phyloP scores from a whole-genome alignment of 2,113 vertebrate species.

The Elgaria multicarinata region DNA sequence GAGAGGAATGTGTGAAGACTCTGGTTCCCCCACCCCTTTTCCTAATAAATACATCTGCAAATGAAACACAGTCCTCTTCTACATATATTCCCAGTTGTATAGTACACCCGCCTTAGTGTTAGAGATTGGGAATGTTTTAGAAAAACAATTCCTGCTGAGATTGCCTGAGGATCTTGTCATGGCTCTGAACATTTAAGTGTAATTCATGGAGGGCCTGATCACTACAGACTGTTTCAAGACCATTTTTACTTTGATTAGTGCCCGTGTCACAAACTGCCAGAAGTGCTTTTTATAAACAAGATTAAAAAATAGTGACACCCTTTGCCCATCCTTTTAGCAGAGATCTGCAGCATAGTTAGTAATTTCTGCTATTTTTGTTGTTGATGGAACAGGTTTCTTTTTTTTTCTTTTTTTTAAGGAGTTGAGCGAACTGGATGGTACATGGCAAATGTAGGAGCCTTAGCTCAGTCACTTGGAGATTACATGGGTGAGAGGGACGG shows the following conservation, averaged over 20 bases:
- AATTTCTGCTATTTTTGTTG: not conserved
- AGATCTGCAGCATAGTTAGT: not conserved
- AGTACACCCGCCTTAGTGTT: not conserved
- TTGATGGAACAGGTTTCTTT: conserved; percentile 2
- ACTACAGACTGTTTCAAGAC: conserved; percentile 32
- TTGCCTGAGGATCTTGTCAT: conserved; percentile 39
- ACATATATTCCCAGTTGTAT: not conserved
- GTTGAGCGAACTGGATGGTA: not conserved
- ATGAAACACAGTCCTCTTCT: not conserved
- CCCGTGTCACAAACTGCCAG: conserved; percentile 25
- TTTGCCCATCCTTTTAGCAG: not conserved
- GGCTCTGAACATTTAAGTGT: conserved; percentile 2
- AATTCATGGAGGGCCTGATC: conserved; percentile 38
- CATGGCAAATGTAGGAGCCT: not conserved
- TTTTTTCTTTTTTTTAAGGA: conserved; percentile 1
- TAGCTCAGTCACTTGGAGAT: not conserved
- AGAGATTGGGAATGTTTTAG: conserved; percentile 33
- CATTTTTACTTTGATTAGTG: conserved; percentile 27
- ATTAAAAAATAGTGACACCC: not conserved
- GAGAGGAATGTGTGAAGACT: not conserved
- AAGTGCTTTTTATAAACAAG: not conserved
- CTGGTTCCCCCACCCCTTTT: not conserved
- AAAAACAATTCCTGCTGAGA: conserved; percentile 43
- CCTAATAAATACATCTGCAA: not conserved
- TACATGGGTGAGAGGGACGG: not conserved